Evolutionary conservation across 35 echinoderm and acorn worm genomes (phyloP), one percentile per base, ranked within the genome.

Genomic region (Ophioderma brevispina): DNA sequence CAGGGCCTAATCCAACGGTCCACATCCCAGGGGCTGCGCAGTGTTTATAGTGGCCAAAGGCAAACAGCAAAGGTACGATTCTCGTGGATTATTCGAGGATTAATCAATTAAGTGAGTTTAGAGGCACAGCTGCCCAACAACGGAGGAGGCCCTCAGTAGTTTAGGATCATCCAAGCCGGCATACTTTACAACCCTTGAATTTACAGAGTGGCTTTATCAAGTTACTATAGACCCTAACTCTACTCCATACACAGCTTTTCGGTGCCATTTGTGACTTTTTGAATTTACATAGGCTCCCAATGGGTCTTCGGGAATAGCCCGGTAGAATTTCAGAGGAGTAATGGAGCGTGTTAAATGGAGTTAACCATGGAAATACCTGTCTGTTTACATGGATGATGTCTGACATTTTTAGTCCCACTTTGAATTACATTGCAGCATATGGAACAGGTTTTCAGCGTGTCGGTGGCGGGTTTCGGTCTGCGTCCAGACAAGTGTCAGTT

Each of bases 361-460:
- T 35, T 88, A 13, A 78, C 70, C 21, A n/a, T 88, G 86, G 86
- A 80, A 88, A 34, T 19, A 78, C 37, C 31, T 6, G 0, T 33
- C 81, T 46, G 86, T 88, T 11, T 88, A 88, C 35, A 79, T 88
- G 77, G 86, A 88, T 88, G 86, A 88, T 52, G 34, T 88, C 37
- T 80, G 70, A 13, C 23, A 81, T 10, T 88, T 40, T 75, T 78
- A 75, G 8, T 10, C 1, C 1, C 2, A 34, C n/a, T 88, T 88
- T 88, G 86, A 88, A 35, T n/a, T n/a, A n/a, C n/a, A n/a, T n/a
- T n/a, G n/a, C n/a, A n/a, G n/a, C n/a, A n/a, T n/a, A n/a, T n/a
- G n/a, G n/a, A n/a, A n/a, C n/a, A n/a, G n/a, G n/a, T n/a, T n/a
- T n/a, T n/a, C n/a, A n/a, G n/a, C n/a, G n/a, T n/a, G n/a, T n/a